phyloP scores from a whole-genome alignment of 2,113 vertebrate species.

The Ammodytes dubius region DNA sequence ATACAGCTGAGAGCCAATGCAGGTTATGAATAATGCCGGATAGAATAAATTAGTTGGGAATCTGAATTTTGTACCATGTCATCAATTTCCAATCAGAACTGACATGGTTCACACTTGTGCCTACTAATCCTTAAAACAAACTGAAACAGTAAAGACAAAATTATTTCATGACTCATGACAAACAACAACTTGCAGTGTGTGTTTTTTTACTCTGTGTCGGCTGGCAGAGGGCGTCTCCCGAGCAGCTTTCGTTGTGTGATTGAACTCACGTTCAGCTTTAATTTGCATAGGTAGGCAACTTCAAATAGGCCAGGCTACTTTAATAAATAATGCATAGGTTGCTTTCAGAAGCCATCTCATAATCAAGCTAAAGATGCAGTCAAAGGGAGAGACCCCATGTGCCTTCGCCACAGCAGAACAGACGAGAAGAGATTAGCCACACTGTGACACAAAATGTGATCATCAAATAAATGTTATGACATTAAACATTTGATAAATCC shows the following conservation, averaged over 20 bases:
- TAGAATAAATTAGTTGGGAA: background rate
- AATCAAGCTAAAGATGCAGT: conserved; percentile 60
- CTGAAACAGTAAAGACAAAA: background rate
- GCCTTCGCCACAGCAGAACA: conserved; percentile 22
- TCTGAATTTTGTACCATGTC: background rate
- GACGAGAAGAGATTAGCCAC: conserved; percentile 31
- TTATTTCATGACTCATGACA: background rate
- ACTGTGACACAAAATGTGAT: conserved; percentile 38
- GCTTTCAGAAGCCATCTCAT: conserved; percentile 32
- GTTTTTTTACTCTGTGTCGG: conserved; percentile 11
- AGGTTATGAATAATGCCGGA: conserved; percentile 1
- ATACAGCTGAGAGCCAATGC: background rate
- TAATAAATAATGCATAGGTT: conserved; percentile 72
- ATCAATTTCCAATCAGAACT: conserved; percentile 1
- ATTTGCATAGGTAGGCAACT: conserved; percentile 38
- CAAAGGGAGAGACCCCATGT: conserved; percentile 6
- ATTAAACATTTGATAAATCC: conserved; percentile 28
- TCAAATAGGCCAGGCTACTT: conserved; percentile 49
- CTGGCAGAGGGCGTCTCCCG: background rate
- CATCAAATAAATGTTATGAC: conserved; percentile 29
- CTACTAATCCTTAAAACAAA: background rate
- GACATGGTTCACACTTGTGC: background rate
- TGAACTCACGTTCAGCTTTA: conserved; percentile 25
- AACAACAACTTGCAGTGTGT: background rate
- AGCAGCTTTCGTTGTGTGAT: conserved; percentile 23